Conservation (phyloP, 2,888 invertebrate species). For the Drosophila quinaria region DNA sequence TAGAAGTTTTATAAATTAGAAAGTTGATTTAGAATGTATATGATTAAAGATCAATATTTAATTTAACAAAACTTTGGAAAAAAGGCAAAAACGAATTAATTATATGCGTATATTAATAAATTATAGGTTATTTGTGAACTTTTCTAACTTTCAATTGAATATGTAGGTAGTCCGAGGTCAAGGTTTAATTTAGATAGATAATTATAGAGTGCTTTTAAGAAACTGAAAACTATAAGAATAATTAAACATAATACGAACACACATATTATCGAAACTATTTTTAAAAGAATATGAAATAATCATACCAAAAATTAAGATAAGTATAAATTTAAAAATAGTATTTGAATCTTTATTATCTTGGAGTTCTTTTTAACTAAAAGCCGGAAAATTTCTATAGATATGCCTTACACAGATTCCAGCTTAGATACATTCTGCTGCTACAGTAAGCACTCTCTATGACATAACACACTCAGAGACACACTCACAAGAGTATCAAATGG, state of each 20-base stretch:
- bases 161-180: neutral
- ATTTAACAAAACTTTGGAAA: neutral
- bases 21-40: neutral
- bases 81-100: neutral
- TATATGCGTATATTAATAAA: neutral
- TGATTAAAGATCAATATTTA: neutral
- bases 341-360: too few relatives aligned
- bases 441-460: constrained; percentile 8
- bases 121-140: neutral
- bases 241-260: neutral
- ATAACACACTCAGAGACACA: constrained; percentile 8
- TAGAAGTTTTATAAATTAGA: neutral
- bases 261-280: too few relatives aligned
- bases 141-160: neutral
- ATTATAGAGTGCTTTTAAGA: neutral
- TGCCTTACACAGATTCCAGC: too few relatives aligned
- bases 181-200: neutral
- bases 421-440: constrained; percentile 12
- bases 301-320: neutral
- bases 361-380: neutral
- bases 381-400: neutral
- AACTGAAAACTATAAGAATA: neutral
- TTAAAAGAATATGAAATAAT: neutral
- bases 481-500: constrained; percentile 51
- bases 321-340: neutral